Base-by-base conservation (phyloP, 2,113 vertebrate species). In the Epinephelus lanceolatus region DNA sequence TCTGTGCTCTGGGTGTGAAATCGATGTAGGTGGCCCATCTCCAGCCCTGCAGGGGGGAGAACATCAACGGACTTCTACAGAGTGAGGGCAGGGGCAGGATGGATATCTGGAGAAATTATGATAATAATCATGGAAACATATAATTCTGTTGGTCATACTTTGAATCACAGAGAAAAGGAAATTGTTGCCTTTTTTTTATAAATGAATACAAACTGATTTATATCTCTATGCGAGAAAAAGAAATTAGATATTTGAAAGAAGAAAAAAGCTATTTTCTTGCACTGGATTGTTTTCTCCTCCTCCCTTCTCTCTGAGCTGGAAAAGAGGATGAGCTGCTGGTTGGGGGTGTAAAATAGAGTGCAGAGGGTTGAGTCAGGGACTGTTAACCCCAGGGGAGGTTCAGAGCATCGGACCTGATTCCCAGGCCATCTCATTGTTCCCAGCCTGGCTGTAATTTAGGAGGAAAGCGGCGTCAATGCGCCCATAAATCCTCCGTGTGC, bases 21-120 rank as follows among this genome's bases (percentile, higher is more conserved):
- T 94, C 83, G 66, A 93, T 94, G 86, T 85, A 45, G 81, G 89
- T 87, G 87, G 72, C 82, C 81, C 90, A 89, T 92, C 88, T 91
- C 52, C 73, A 13, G 81, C 82, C 79, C 73, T 69, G 70, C 67
- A 57, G 78, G 75, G 42, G 69, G 84, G 30, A 18, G 56, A 52
- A 52, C 47, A 77, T 74, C 37, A 45, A 27, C 55, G 55, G 30
- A 74, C 70, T 25, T 71, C 62, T 9, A 55, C 57, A 76, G 67
- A 78, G 70, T 8, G 33, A 79, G 47, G 62, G 53, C 57, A 56
- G 78, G 49, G 21, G 59, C 37, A 42, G 73, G 78, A 86, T 3
- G 79, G 65, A 83, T 72, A 85, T 61, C 69, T 80, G 80, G 17
- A 59, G 15, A 86, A 71, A 89, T 62, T 53, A 83, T 83, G 62